Percentiles rank a stretch among this genome's conserved stretches.
Evolutionary conservation across 2,797 vertebrate genomes (phyloP).

Genomic region (Syngnathus rostellatus): DNA sequence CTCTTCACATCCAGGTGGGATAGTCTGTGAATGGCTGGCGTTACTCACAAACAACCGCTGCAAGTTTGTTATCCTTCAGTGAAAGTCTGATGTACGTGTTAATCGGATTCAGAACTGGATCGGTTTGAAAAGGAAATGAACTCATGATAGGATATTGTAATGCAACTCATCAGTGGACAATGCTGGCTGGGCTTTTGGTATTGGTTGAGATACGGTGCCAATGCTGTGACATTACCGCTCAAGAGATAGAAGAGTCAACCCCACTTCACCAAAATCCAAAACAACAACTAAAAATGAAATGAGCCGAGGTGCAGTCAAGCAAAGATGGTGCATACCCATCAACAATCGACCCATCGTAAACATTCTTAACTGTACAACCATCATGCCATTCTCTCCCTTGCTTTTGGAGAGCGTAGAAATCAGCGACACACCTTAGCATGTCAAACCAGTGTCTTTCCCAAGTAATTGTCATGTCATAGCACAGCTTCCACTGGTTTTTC

Average conservation of each 20-base stretch:
- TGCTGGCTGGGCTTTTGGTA: conserved; percentile 61
- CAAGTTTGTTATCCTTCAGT: conserved; percentile 58
- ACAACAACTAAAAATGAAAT: conserved; percentile 21
- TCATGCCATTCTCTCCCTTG: conserved; percentile 7
- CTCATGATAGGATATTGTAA: conserved; percentile 44
- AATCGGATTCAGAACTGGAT: conserved; percentile 45
- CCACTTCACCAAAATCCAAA: conserved; percentile 66
- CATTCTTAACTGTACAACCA: conserved; percentile 1
- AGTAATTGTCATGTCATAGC: conserved; percentile 3
- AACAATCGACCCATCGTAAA: not conserved
- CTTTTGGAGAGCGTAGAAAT: not conserved
- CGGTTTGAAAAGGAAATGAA: conserved; percentile 42
- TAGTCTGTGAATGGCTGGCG: conserved; percentile 68
- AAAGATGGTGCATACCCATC: conserved; percentile 6
- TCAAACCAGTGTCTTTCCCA: not conserved
- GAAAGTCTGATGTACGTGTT: conserved; percentile 55
- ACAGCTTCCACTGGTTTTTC: not conserved
- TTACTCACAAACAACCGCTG: conserved; percentile 56
- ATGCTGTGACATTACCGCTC: conserved; percentile 99
- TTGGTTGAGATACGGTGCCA: conserved; percentile 68
- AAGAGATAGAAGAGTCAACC: conserved; percentile 99
- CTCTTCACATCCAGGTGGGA: conserved; percentile 71
- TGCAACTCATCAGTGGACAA: conserved; percentile 40
- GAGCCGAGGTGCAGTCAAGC: conserved; percentile 9
- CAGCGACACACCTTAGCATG: not conserved